Conservation (phyloP, 2,113 vertebrate genomes). For the Morone saxatilis region DNA sequence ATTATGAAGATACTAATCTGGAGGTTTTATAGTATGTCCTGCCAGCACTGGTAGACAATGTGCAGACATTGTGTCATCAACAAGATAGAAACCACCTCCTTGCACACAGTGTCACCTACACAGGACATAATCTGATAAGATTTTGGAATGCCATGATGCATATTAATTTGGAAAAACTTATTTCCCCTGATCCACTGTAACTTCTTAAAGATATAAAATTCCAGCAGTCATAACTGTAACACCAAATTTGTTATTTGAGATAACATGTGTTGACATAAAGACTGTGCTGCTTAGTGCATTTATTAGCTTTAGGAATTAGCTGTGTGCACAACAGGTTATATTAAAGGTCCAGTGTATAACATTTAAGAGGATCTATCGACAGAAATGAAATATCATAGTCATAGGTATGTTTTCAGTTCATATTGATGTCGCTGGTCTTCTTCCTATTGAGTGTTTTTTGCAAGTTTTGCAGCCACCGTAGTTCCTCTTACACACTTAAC, state of each 20-base stretch:
- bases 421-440: too few species aligned
- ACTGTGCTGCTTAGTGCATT: not conserved
- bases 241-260: not conserved
- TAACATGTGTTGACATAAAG: constrained; percentile 6
- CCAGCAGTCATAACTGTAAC: not conserved
- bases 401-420: too few species aligned
- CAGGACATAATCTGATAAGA: constrained; percentile 2
- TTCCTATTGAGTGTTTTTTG: too few species aligned
- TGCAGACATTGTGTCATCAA: not conserved
- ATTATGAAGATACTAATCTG: constrained; percentile 35
- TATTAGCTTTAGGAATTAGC: not conserved
- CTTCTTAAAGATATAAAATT: not conserved
- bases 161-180: not conserved
- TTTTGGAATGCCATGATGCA: not conserved
- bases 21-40: constrained; percentile 6
- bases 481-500: too few species aligned
- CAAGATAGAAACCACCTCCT: not conserved
- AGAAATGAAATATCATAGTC: too few species aligned
- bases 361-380: too few species aligned
- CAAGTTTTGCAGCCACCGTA: too few species aligned
- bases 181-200: not conserved
- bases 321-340: not conserved
- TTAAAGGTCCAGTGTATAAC: not conserved
- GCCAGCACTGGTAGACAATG: not conserved
- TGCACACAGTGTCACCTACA: constrained; percentile 12